Conservation (phyloP, 2,113 vertebrate species). For the Stigmatopora nigra region DNA sequence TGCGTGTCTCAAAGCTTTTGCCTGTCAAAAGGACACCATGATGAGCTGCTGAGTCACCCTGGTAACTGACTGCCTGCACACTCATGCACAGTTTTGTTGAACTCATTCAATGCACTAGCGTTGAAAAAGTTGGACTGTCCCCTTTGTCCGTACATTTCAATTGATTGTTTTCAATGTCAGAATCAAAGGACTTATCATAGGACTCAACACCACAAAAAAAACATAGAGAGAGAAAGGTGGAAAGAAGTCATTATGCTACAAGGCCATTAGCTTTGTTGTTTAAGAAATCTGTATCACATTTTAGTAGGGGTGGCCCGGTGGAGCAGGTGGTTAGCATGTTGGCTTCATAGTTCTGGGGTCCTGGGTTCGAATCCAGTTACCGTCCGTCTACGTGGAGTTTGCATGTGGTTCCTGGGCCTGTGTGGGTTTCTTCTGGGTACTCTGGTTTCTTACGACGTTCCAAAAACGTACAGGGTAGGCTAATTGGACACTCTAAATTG, state of each 20-base stretch:
- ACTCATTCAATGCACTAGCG: conserved; percentile 4
- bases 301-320: no score
- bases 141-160: not conserved
- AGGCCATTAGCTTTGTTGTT: no score
- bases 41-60: conserved; percentile 61
- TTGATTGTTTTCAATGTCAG: not conserved
- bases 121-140: not conserved
- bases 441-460: no score
- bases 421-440: no score
- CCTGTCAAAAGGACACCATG: conserved; percentile 34
- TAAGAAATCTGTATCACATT: no score
- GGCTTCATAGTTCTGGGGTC: no score
- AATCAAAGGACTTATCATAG: not conserved
- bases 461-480: no score
- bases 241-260: not conserved
- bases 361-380: no score
- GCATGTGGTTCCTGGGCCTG: no score
- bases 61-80: conserved; percentile 37
- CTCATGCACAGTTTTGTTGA: conserved; percentile 35
- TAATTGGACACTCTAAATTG: no score
- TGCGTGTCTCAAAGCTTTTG: conserved; percentile 19
- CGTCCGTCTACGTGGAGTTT: no score
- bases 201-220: not conserved
- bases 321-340: no score
- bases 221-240: not conserved